Conservation (phyloP, 2,888 invertebrate species). For the Drosophila hamatofila region DNA sequence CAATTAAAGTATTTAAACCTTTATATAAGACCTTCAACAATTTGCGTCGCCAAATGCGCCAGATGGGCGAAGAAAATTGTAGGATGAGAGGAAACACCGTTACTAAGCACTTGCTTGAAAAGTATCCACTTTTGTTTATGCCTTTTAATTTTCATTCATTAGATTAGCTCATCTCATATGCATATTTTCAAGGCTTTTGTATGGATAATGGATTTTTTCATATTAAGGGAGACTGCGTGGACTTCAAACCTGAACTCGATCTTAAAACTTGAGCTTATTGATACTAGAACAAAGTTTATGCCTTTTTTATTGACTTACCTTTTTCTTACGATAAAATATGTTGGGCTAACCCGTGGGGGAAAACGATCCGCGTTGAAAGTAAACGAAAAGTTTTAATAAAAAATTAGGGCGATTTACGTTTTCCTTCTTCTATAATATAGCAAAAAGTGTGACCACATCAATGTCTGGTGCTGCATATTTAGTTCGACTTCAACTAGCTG, state of each 20-base stretch:
- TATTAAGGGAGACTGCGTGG: background rate
- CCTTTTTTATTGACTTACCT: conserved; percentile 24
- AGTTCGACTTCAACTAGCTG: background rate
- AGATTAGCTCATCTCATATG: background rate
- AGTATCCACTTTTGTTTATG: background rate
- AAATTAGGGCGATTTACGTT: conserved; percentile 45
- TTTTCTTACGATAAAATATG: conserved; percentile 3
- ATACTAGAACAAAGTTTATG: background rate
- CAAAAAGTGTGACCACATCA: conserved; percentile 27
- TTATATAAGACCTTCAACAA: conserved; percentile 48
- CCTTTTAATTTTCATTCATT: background rate
- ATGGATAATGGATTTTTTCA: background rate
- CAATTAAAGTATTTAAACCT: conserved; percentile 42
- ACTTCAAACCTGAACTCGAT: background rate
- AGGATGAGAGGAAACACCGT: background rate
- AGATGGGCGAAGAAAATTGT: background rate
- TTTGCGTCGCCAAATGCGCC: conserved; percentile 14
- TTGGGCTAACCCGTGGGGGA: conserved; percentile 11
- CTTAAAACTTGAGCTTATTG: background rate
- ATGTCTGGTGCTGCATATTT: background rate
- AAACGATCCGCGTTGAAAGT: conserved; percentile 10
- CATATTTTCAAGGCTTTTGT: background rate
- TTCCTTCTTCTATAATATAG: conserved; percentile 35
- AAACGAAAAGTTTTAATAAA: conserved; percentile 25
- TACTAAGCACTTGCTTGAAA: background rate